phyloP scores from a whole-genome alignment of 1,140 invertebrate species.

The Calliphora vicina region DNA sequence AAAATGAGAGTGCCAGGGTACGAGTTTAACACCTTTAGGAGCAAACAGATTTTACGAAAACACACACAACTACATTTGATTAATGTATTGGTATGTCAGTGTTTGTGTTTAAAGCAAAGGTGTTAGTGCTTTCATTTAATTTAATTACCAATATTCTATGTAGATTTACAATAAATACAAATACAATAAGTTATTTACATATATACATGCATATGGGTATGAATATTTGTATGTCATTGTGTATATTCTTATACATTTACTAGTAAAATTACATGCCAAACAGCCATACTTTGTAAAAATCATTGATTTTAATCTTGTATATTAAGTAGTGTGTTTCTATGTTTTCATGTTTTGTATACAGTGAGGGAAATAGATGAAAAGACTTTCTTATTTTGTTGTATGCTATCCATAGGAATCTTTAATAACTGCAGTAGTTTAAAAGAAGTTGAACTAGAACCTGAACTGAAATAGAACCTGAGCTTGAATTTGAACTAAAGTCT shows the following conservation, averaged over 20 bases:
- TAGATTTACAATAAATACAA: conserved; percentile 9
- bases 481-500: no score
- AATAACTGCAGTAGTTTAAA: no score
- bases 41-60: neutral
- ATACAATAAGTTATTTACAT: neutral
- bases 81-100: neutral
- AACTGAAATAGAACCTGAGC: no score
- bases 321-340: neutral
- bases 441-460: no score
- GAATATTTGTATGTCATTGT: neutral
- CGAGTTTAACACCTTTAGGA: neutral
- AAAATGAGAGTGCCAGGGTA: neutral
- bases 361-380: no score
- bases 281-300: neutral
- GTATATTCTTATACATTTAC: neutral
- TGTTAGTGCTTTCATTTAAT: conserved; percentile 32
- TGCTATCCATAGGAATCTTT: no score
- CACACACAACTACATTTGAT: neutral
- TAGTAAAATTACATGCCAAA: neutral
- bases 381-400: no score
- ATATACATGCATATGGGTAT: neutral
- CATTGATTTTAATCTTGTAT: conserved; percentile 17
- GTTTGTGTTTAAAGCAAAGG: conserved; percentile 14
- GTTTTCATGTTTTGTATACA: neutral
- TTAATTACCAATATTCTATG: conserved; percentile 30